A percentile compares a stretch with the other conserved stretches of the same genome.
These are phyloP conservation scores for Lithobates sylvaticus DNA, from an alignment of 2,797 vertebrate species.

Conservation along the genomic window DNA sequence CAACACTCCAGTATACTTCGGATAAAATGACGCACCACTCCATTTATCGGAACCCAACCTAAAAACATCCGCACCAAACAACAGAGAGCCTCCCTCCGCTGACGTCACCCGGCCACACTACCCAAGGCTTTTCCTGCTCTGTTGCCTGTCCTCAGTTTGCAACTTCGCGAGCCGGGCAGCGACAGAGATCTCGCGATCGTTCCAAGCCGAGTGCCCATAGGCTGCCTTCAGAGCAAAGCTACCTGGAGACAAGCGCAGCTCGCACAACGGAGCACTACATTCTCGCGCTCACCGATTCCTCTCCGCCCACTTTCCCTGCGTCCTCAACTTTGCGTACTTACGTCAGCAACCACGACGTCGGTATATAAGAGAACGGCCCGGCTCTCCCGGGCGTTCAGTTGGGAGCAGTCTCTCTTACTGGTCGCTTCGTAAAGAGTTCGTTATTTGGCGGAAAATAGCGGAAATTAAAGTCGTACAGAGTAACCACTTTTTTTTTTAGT, in stretches of 20 bases:
- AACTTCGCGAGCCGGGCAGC: not conserved
- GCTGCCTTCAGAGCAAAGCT: not conserved
- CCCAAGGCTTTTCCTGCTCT: not conserved
- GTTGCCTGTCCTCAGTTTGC: not conserved
- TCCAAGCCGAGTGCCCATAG: not conserved
- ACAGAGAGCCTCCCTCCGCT: not conserved
- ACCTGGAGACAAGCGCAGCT: slow-evolving; percentile 24
- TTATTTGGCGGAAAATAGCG: slow-evolving; percentile 7
- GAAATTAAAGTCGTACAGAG: not conserved
- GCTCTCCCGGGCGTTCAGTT: slow-evolving; percentile 58
- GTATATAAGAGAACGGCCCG: slow-evolving; percentile 54
- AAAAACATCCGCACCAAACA: not conserved
- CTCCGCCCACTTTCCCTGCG: not conserved
- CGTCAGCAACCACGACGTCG: slow-evolving; percentile 16
- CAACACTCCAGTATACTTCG: not conserved
- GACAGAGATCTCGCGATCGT: not conserved
- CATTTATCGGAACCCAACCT: not conserved
- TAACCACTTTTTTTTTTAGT: slow-evolving; percentile 36
- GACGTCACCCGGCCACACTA: not conserved
- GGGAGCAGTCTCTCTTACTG: slow-evolving; percentile 58
- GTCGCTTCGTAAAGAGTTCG: slow-evolving; percentile 15
- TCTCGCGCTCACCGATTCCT: not conserved
- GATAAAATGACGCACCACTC: not conserved
- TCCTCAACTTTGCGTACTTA: slow-evolving; percentile 9
- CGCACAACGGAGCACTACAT: not conserved